Evolutionary conservation across 1,140 invertebrate species (phyloP).

Genomic region (Zophobas atratus): DNA sequence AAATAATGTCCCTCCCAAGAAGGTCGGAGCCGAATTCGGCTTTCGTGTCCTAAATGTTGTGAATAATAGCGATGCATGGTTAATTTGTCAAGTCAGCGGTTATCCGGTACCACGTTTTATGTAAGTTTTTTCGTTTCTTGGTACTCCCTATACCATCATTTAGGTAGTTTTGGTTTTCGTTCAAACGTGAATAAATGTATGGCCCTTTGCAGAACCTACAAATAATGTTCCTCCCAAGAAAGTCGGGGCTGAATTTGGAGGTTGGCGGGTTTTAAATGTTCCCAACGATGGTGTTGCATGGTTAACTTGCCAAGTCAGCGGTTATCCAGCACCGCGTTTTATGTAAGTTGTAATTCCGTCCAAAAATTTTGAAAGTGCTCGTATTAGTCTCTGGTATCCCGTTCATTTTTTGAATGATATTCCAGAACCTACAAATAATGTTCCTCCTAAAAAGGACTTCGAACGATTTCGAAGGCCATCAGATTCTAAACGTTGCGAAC

Average conservation of each 20-base stretch:
- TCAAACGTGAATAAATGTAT: too few relatives aligned
- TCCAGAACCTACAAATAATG: slow-evolving; percentile 69
- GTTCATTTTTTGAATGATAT: slow-evolving; percentile 7
- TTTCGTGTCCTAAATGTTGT: slow-evolving; percentile 77
- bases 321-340: slow-evolving; percentile 78
- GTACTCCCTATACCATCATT: too few relatives aligned
- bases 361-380: slow-evolving; percentile 34
- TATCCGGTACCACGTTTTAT: slow-evolving; percentile 79
- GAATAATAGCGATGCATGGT: slow-evolving; percentile 71
- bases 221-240: slow-evolving; percentile 71
- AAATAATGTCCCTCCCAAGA: slow-evolving; percentile 70
- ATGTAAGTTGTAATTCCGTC: slow-evolving; percentile 70
- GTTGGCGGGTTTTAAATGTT: slow-evolving; percentile 78
- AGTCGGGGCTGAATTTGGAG: slow-evolving; percentile 77
- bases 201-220: too few relatives aligned
- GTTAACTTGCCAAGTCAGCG: slow-evolving; percentile 78
- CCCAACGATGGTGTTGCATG: slow-evolving; percentile 72
- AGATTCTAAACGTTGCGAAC: slow-evolving; percentile 75
- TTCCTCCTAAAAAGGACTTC: slow-evolving; percentile 73
- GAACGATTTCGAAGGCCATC: slow-evolving; percentile 77
- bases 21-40: slow-evolving; percentile 77
- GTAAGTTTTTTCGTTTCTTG: slow-evolving; percentile 66
- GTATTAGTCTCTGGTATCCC: slow-evolving; percentile 1
- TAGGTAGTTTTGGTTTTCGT: too few relatives aligned
- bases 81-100: slow-evolving; percentile 78